phyloP scores from a whole-genome alignment of 2,888 invertebrate species.

The Electrophaes corylata region DNA sequence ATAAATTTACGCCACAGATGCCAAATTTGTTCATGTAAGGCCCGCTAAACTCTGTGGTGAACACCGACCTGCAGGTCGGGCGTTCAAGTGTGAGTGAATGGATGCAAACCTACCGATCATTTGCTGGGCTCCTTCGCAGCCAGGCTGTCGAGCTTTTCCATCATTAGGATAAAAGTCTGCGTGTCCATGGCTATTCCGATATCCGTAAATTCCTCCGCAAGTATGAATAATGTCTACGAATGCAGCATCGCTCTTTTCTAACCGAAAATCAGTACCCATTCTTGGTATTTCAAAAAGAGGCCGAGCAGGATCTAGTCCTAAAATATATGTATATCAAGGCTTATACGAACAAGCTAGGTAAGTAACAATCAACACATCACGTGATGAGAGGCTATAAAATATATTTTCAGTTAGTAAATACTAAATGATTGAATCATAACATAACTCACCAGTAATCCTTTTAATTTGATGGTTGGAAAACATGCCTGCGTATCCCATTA shows the following conservation, averaged over 20 bases:
- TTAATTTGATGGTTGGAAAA: slow-evolving; percentile 68
- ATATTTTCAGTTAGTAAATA: not conserved
- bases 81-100: too few relatives aligned
- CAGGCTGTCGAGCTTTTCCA: slow-evolving; percentile 87
- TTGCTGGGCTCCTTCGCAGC: slow-evolving; percentile 82
- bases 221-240: slow-evolving; percentile 92
- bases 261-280: slow-evolving; percentile 61
- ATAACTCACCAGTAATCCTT: slow-evolving; percentile 85
- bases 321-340: not conserved
- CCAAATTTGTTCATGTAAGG: too few relatives aligned
- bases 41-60: too few relatives aligned
- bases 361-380: too few relatives aligned
- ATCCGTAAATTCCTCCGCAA: slow-evolving; percentile 87
- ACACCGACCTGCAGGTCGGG: too few relatives aligned
- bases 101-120: slow-evolving; percentile 54
- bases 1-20: too few relatives aligned
- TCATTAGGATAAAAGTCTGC: slow-evolving; percentile 91
- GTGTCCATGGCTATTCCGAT: slow-evolving; percentile 85
- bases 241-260: slow-evolving; percentile 87
- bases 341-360: not conserved
- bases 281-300: slow-evolving; percentile 84
- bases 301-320: slow-evolving; percentile 87
- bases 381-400: not conserved
- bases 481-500: slow-evolving; percentile 85
- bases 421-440: not conserved